A percentile compares a stretch with the other conserved stretches of the same genome.
Conservation (phyloP, 1,140 invertebrate genomes). For the Arion vulgaris region DNA sequence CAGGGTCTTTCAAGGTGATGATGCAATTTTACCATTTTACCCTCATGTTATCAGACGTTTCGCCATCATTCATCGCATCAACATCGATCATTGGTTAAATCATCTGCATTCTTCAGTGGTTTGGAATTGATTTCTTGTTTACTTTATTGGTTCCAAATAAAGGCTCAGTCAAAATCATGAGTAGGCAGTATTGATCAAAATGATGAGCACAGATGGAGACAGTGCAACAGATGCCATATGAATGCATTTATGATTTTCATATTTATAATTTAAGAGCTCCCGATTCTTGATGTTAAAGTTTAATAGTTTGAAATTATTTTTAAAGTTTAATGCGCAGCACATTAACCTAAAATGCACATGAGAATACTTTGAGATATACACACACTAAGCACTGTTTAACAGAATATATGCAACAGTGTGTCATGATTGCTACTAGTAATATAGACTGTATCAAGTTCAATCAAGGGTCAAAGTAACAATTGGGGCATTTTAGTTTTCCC, state of each 20-base stretch:
- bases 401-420: too few species aligned
- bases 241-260: not conserved
- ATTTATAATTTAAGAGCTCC: constrained; percentile 5
- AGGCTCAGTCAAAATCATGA: not conserved
- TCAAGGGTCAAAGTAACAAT: too few species aligned
- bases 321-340: too few species aligned
- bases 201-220: not conserved
- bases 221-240: not conserved
- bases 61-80: constrained; percentile 40
- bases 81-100: constrained; percentile 38
- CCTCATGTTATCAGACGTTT: constrained; percentile 26
- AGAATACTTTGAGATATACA: too few species aligned
- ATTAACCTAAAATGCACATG: too few species aligned
- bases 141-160: not conserved
- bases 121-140: constrained; percentile 27
- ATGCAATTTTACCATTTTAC: constrained; percentile 42
- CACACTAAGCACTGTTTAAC: too few species aligned
- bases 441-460: too few species aligned
- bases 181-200: not conserved
- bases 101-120: constrained; percentile 36
- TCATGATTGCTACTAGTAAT: too few species aligned
- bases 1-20: constrained; percentile 45
- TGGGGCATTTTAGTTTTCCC: too few species aligned
- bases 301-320: too few species aligned
- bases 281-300: not conserved